Conservation (phyloP, 2,888 invertebrate genomes). For the Phrixothrix hirtus region DNA sequence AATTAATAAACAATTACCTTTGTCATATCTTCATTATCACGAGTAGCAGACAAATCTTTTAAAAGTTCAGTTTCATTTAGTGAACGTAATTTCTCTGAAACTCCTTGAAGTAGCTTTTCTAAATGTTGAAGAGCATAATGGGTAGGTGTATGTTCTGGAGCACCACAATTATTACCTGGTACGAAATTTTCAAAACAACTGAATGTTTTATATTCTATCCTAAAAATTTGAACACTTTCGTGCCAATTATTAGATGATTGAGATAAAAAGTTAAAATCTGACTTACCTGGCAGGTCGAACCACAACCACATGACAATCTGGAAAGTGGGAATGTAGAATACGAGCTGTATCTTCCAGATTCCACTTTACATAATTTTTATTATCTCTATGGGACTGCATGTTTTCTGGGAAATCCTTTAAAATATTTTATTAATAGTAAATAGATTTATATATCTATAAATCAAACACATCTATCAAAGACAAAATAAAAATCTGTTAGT, state of each 20-base stretch:
- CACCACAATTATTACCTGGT: slow-evolving; percentile 76
- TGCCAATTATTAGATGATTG: neutral
- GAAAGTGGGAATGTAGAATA: slow-evolving; percentile 70
- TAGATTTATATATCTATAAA: no score
- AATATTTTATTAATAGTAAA: no score
- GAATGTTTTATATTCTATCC: slow-evolving; percentile 82
- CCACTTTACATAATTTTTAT: slow-evolving; percentile 76
- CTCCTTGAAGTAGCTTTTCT: slow-evolving; percentile 64
- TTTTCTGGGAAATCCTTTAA: slow-evolving; percentile 80
- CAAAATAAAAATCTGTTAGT: slow-evolving; percentile 8
- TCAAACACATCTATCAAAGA: no score
- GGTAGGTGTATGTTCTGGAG: slow-evolving; percentile 76
- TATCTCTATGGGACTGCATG: slow-evolving; percentile 72
- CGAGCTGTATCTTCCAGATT: slow-evolving; percentile 78
- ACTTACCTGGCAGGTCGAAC: slow-evolving; percentile 68
- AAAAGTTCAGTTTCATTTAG: slow-evolving; percentile 9
- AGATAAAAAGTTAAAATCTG: neutral
- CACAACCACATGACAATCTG: slow-evolving; percentile 70
- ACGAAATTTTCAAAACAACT: slow-evolving; percentile 91
- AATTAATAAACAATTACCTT: no score
- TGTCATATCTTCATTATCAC: no score
- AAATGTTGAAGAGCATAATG: slow-evolving; percentile 75
- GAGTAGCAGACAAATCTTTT: neutral
- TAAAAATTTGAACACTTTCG: slow-evolving; percentile 46
- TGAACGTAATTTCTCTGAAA: slow-evolving; percentile 57